Base-by-base conservation (phyloP, 2,113 vertebrate genomes). In the Nycticryphes semicollaris region DNA sequence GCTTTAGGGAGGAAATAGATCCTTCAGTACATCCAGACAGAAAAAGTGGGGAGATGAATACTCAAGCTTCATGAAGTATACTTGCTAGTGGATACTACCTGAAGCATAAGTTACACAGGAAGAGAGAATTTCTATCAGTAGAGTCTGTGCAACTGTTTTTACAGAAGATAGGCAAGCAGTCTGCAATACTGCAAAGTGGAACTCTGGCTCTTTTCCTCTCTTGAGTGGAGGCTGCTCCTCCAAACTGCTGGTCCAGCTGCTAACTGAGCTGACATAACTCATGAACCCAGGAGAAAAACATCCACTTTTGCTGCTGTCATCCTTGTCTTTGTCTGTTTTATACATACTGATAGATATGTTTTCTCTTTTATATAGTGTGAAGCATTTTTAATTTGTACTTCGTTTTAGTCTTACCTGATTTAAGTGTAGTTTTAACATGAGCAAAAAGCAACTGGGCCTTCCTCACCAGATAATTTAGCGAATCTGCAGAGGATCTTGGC, bases 31-130 rank as follows among this genome's bases (percentile, higher is more conserved):
- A 21, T 33, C 18, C 31, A 76, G 50, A 50, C 6, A 78, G 18
- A 45, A 18, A 3, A 7, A 78, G 22, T 11, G 20, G 7, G 8
- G 21, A 70, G 75, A 75, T 10, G 9, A 6, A 3, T 31, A 51
- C 9, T 12, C 12, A 35, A 20, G 20, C 9, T 79, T 53, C 4
- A 0, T 16, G 24, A 39, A 43, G 5, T 8, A 3, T 8, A 17
- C 22, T 64, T 78, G 13, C 13, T 39, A 35, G 11, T 7, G 19
- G 23, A 31, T 79, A 30, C 13, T 22, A 45, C 37, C 16, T 80
- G 45, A 47, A 79, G 20, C 13, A 22, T 21, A 47, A 51, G 33
- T 22, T 59, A 33, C 28, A 14, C 22, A 72, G 50, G 23, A 70
- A 59, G 23, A 20, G 18, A 57, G 43, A 45, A 51, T 51, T 78